Conservation (phyloP, 2,797 vertebrate species). For the Gymnodraco acuticeps region DNA sequence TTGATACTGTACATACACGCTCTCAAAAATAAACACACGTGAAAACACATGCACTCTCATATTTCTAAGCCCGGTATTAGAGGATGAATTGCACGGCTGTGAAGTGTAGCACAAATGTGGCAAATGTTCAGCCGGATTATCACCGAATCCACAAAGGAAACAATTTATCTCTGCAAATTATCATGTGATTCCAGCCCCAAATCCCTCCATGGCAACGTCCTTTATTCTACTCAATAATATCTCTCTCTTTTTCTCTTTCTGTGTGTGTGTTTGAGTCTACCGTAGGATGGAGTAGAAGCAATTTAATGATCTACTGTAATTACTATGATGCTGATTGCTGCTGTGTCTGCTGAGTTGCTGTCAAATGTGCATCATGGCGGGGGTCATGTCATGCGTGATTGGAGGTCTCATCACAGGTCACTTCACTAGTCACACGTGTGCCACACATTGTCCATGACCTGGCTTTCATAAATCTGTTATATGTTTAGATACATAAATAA, state of each 20-base stretch:
- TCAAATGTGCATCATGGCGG: conserved; percentile 1
- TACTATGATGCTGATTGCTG: conserved; percentile 36
- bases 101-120: conserved; percentile 68
- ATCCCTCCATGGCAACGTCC: conserved; percentile 64
- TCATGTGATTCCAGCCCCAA: conserved; percentile 66
- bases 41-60: conserved; percentile 46
- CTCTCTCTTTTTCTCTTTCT: conserved; percentile 32
- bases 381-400: conserved; percentile 19
- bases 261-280: conserved; percentile 20
- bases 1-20: conserved; percentile 49
- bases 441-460: conserved; percentile 29
- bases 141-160: conserved; percentile 74
- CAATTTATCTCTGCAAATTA: conserved; percentile 74
- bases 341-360: conserved; percentile 14
- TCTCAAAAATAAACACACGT: conserved; percentile 46
- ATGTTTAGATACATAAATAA: conserved; percentile 66
- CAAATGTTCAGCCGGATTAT: conserved; percentile 72
- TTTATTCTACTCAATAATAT: conserved; percentile 40
- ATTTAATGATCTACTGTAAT: conserved; percentile 45
- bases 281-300: conserved; percentile 32
- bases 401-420: conserved; percentile 43
- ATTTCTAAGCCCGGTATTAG: conserved; percentile 62
- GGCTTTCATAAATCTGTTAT: conserved; percentile 55
- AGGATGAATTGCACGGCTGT: conserved; percentile 53
- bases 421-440: conserved; percentile 26